Evolutionary conservation across 2,888 invertebrate genomes (phyloP).

Genomic region (Gnatocerus cornutus): DNA sequence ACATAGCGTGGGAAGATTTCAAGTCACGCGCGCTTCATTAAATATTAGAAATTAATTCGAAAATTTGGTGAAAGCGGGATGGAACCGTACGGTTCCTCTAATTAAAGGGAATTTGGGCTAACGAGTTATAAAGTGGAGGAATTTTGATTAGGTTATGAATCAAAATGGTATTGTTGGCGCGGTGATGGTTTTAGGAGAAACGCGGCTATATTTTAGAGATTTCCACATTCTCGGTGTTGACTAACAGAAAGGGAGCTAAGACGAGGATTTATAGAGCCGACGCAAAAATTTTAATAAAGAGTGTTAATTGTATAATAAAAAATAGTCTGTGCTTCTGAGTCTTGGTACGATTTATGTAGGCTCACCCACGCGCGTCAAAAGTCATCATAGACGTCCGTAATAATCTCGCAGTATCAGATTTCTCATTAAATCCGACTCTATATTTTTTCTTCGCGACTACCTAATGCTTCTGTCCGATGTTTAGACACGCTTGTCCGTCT

Average conservation of each 20-base stretch:
- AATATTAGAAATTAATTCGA: conserved; percentile 10
- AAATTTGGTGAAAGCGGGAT: conserved; percentile 22
- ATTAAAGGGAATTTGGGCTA: conserved; percentile 27
- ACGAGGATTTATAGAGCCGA: too few species aligned
- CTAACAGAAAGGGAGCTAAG: too few species aligned
- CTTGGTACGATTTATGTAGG: too few species aligned
- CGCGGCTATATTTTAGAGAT: neutral
- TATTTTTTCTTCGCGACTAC: conserved; percentile 38
- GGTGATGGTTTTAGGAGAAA: neutral
- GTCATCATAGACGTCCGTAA: conserved; percentile 26
- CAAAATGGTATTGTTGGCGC: neutral
- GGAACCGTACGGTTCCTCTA: conserved; percentile 23
- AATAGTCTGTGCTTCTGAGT: too few species aligned
- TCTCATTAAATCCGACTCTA: conserved; percentile 39
- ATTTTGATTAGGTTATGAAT: conserved; percentile 19
- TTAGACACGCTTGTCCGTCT: conserved; percentile 47
- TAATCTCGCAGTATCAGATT: conserved; percentile 39
- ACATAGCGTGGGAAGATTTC: conserved; percentile 19
- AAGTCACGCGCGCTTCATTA: conserved; percentile 1
- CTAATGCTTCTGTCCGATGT: conserved; percentile 49
- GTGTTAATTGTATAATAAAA: too few species aligned
- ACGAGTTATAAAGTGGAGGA: conserved; percentile 30
- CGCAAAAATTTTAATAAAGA: too few species aligned
- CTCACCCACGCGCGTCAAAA: conserved; percentile 27
- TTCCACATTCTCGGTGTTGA: neutral